phyloP scores from a whole-genome alignment of 2,113 vertebrate species.

The Raja brachyura region DNA sequence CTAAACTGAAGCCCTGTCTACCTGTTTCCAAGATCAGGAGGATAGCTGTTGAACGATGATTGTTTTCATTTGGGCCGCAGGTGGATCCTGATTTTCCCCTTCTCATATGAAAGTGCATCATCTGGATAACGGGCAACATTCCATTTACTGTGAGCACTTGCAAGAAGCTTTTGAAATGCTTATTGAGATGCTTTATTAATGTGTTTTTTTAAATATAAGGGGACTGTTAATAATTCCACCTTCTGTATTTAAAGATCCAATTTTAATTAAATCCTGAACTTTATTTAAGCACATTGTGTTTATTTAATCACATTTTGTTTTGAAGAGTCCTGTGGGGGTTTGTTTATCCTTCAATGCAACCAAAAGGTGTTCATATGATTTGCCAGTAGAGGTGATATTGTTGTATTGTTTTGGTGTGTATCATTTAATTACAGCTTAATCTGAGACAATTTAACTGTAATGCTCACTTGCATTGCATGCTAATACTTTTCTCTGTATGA shows the following conservation, averaged over 20 bases:
- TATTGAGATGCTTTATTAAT: neutral
- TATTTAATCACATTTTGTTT: neutral
- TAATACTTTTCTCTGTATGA: neutral
- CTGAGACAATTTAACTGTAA: neutral
- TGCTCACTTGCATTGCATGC: neutral
- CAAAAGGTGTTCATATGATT: neutral
- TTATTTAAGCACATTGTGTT: too few species aligned
- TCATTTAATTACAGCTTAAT: neutral
- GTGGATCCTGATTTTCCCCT: neutral
- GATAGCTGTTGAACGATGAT: neutral
- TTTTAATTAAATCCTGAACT: neutral
- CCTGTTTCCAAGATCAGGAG: neutral
- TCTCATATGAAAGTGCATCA: neutral
- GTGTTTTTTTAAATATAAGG: neutral
- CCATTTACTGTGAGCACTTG: neutral
- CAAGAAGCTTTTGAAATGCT: neutral
- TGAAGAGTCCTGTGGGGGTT: neutral
- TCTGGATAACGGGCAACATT: neutral
- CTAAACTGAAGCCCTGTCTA: neutral
- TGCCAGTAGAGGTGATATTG: neutral
- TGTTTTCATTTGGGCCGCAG: neutral
- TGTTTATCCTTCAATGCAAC: neutral
- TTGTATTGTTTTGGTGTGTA: too few species aligned
- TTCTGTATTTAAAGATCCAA: neutral
- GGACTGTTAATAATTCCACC: neutral